phyloP scores from a whole-genome alignment of 2,888 invertebrate genomes.

The Phaedon cochleariae region DNA sequence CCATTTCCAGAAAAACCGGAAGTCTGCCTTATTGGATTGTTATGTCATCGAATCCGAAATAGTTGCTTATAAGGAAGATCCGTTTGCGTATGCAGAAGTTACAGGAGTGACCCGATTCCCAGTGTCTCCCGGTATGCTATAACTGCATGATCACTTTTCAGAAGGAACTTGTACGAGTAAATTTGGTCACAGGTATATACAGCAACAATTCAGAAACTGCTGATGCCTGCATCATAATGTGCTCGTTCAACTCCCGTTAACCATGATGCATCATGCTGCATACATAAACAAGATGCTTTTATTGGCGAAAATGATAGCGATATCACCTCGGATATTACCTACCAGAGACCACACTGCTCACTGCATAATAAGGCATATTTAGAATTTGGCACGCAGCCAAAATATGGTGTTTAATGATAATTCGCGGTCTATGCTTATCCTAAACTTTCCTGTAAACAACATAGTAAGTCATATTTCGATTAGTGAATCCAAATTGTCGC shows the following conservation, averaged over 20 bases:
- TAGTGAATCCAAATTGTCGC: neutral
- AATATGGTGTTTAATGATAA: neutral
- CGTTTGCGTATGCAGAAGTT: too few relatives aligned
- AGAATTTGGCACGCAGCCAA: neutral
- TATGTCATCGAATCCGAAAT: too few relatives aligned
- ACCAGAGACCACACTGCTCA: neutral
- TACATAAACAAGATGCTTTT: neutral
- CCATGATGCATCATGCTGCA: too few relatives aligned
- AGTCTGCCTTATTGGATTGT: too few relatives aligned
- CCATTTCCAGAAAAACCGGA: too few relatives aligned
- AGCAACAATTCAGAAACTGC: too few relatives aligned
- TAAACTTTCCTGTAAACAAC: neutral
- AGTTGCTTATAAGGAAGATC: too few relatives aligned
- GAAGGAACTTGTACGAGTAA: too few relatives aligned
- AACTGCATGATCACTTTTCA: too few relatives aligned
- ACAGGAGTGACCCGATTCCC: too few relatives aligned
- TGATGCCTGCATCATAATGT: neutral
- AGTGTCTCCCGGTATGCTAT: too few relatives aligned
- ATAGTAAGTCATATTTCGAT: neutral
- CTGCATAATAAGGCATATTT: neutral
- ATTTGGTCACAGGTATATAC: too few relatives aligned
- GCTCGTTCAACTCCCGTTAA: neutral
- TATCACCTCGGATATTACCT: neutral
- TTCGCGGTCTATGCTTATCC: neutral
- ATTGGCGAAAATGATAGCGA: neutral